Conservation (phyloP, 2,113 vertebrate species). For the Tympanuchus pallidicinctus region DNA sequence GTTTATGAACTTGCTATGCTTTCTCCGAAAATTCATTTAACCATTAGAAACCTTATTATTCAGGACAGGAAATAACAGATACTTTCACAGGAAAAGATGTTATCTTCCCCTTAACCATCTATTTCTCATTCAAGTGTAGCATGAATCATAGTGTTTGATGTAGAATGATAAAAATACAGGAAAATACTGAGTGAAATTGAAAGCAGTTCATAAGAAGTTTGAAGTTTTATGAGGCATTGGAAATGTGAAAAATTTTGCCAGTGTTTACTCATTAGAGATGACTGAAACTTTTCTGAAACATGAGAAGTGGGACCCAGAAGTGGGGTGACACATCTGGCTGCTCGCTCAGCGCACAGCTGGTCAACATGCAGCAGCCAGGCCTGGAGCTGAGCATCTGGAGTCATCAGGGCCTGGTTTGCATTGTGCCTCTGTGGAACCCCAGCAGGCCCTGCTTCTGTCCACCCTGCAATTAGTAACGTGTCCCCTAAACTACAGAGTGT, state of each 20-base stretch:
- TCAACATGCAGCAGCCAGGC: neutral
- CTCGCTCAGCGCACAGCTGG: neutral
- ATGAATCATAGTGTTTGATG: neutral
- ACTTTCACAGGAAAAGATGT: neutral
- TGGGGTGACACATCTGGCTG: neutral
- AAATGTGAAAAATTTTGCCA: neutral
- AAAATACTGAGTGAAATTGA: neutral
- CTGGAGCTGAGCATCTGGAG: neutral
- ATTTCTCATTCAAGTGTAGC: neutral
- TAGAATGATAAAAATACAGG: neutral
- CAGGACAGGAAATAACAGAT: neutral
- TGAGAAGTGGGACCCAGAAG: too few relatives aligned
- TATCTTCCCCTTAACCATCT: neutral
- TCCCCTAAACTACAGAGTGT: too few relatives aligned
- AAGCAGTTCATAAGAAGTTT: neutral
- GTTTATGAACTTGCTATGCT: neutral
- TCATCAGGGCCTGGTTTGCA: accelerated
- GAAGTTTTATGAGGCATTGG: neutral
- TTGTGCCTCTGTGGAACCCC: neutral
- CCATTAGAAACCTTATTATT: neutral
- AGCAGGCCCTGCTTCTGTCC: neutral
- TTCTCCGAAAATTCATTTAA: neutral
- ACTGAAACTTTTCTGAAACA: neutral
- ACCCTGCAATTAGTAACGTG: neutral
- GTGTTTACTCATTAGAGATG: neutral